phyloP scores from a whole-genome alignment of 2,113 vertebrate species.

The Sinosuthora webbiana region DNA sequence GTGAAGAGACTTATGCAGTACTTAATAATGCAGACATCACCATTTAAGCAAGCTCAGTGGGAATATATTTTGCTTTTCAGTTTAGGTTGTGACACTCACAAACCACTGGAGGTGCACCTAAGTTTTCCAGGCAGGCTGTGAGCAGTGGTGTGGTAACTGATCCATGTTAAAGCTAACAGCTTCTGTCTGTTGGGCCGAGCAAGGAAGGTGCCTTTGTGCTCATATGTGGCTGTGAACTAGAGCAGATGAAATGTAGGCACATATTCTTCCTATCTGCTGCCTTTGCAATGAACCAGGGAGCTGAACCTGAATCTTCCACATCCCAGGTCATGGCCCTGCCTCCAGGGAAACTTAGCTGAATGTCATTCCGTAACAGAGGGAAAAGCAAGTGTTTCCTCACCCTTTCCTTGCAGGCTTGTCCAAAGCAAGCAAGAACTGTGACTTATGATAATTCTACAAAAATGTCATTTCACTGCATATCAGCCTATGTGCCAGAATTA shows the following conservation, averaged over 20 bases:
- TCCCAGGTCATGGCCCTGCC: background rate
- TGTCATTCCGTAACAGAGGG: background rate
- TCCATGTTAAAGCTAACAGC: background rate
- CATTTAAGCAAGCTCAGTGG: background rate
- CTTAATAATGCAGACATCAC: slow-evolving; percentile 7
- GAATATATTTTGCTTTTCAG: slow-evolving; percentile 17
- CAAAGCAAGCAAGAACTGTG: background rate
- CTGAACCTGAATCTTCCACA: background rate
- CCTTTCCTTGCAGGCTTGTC: background rate
- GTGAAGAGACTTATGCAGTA: background rate
- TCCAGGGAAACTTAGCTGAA: background rate
- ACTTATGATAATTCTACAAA: background rate
- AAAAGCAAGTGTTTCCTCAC: background rate
- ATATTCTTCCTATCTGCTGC: background rate
- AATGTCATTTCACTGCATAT: background rate
- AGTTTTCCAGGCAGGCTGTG: background rate
- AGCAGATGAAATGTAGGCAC: slow-evolving; percentile 20
- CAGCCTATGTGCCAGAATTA: background rate
- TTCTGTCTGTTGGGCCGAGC: background rate
- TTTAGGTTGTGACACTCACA: background rate
- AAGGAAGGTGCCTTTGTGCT: background rate
- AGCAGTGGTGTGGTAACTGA: background rate
- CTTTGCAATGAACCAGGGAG: background rate
- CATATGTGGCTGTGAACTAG: background rate
- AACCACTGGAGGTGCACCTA: background rate